Conservation (phyloP, 2,113 vertebrate species). For the Apaloderma vittatum region DNA sequence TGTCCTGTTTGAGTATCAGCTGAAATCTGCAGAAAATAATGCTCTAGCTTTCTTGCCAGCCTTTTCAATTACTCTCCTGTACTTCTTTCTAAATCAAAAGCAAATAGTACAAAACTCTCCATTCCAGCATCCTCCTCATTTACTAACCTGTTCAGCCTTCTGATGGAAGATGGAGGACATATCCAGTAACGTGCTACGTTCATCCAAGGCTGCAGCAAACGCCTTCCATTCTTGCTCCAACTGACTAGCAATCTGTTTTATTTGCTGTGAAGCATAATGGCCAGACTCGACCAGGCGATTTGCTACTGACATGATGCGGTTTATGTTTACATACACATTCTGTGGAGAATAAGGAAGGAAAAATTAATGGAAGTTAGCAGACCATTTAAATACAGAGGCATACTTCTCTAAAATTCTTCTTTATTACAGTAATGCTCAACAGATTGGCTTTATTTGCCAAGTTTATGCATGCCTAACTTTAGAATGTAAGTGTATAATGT, state of each 20-base stretch:
- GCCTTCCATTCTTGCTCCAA: constrained; percentile 98
- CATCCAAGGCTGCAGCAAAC: constrained; percentile 95
- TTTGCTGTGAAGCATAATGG: constrained; percentile 97
- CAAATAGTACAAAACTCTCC: background rate
- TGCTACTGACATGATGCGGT: constrained; percentile 96
- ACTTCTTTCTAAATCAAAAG: background rate
- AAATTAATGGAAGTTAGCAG: background rate
- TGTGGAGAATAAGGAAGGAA: constrained; percentile 48
- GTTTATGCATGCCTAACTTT: background rate
- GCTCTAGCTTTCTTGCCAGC: background rate
- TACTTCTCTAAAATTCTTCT: background rate
- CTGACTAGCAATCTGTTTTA: constrained; percentile 96
- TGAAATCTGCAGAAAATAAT: background rate
- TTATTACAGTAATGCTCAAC: background rate
- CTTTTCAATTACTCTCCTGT: background rate
- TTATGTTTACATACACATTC: constrained; percentile 99
- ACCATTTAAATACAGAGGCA: background rate
- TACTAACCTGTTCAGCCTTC: constrained; percentile 94
- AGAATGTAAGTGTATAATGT: background rate
- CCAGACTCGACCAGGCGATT: constrained; percentile 94
- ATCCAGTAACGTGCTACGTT: constrained; percentile 93
- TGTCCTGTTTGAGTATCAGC: background rate
- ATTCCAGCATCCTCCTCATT: background rate
- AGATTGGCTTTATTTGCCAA: background rate
- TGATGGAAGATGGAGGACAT: constrained; percentile 98